Base-by-base conservation (phyloP, 1,140 invertebrate species). In the Mylabris phalerata region DNA sequence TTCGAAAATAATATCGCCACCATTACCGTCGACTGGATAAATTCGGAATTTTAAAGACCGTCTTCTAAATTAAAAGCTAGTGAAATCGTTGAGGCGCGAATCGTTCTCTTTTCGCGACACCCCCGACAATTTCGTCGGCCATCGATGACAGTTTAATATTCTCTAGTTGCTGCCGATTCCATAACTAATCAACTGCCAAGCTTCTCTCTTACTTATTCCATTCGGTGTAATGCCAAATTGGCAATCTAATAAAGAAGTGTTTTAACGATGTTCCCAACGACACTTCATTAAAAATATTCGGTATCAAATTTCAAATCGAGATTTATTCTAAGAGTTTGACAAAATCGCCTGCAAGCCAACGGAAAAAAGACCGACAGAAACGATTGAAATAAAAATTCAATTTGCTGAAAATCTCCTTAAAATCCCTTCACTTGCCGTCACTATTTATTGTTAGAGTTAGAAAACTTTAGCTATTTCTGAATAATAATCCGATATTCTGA, bases 111-210 rank as follows among this genome's bases (percentile, higher is more conserved):
- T 32, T 32, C 7, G 4, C 32, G 2, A 5, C 7, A 5, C 32
- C 32, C 7, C 7, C 32, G 7, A 32, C 32, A 32, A 4, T 32
- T 32, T 2, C 27, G 7, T 32, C 41, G 41, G 19, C 55, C 59
- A 41, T 57, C 57, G 64, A 66, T 66, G 61, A 66, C 64, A 63
- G 64, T 66, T 66, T 66, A 66, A 66, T 66, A 66, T 66, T 66
- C 64, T 61, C 56, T 44, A 27, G 59, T 49, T 42, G 51, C 49
- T 42, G 59, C 55, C 54, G 64, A 60, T 63, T 63, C 61, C 57
- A 55, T 63, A 61, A 63, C 61, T 66, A 66, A 66, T 63, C 61
- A 63, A 63, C 58, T 63, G 60, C 25, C 11, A 42, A 55, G 50
- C 47, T 43, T 39, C 26, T 4, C 32, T 4, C 32, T 4, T 32